Percentiles rank a stretch among this genome's conserved stretches.
Conservation (phyloP, 1,140 invertebrate genomes). For the Drosophila persimilis region DNA sequence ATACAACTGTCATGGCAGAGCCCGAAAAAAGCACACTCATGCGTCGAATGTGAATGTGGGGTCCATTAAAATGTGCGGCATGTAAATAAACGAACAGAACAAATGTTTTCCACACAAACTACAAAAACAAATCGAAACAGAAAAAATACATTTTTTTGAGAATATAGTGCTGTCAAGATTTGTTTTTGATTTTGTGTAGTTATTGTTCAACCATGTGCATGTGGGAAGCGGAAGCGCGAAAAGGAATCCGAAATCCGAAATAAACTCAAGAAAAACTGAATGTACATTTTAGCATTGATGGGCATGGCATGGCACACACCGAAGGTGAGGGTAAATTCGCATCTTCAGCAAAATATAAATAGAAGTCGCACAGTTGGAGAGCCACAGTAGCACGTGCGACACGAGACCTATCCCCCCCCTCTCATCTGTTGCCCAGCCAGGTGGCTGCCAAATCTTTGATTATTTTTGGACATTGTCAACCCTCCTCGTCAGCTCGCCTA, state of each 20-base stretch:
- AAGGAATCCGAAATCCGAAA: constrained; percentile 36
- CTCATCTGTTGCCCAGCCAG: constrained; percentile 30
- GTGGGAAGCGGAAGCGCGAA: constrained; percentile 33
- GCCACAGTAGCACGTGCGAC: constrained; percentile 55
- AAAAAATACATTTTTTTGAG: constrained; percentile 30
- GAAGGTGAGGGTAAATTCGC: constrained; percentile 11
- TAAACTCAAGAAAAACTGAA: constrained; percentile 26
- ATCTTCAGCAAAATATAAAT: constrained; percentile 39
- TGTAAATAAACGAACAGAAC: constrained; percentile 36
- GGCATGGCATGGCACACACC: too few species aligned
- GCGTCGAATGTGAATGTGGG: background rate
- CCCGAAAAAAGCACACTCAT: constrained; percentile 5
- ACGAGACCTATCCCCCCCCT: constrained; percentile 40
- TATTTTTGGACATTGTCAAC: constrained; percentile 62
- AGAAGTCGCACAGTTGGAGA: constrained; percentile 39
- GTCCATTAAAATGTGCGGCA: constrained; percentile 42
- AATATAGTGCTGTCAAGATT: constrained; percentile 43
- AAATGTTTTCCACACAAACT: constrained; percentile 33
- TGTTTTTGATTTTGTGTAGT: constrained; percentile 6
- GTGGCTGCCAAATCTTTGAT: constrained; percentile 33
- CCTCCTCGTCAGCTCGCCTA: constrained; percentile 28
- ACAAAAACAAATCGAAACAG: constrained; percentile 16
- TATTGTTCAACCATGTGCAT: background rate
- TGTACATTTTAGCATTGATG: constrained; percentile 9
- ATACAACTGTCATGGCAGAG: constrained; percentile 44